Evolutionary conservation across 2,888 invertebrate species (phyloP).

Genomic region (Calameuta filiformis): DNA sequence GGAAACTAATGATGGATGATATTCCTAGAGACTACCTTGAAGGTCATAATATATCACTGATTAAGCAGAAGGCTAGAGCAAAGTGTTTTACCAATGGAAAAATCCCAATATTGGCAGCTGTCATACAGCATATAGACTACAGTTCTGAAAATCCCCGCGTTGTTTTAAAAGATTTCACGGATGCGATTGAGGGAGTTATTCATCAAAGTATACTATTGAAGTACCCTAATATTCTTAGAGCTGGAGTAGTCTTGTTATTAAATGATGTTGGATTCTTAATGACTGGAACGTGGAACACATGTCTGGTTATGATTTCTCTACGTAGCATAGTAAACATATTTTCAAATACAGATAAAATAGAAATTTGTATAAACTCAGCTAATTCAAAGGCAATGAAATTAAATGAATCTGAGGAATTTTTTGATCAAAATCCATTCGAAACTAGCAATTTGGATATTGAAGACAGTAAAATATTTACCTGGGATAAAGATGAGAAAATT

Average conservation of each 20-base stretch:
- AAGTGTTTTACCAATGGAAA: slow-evolving; percentile 44
- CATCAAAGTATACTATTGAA: slow-evolving; percentile 63
- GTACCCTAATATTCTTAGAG: slow-evolving; percentile 55
- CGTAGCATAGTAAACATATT: slow-evolving; percentile 57
- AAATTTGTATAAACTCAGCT: slow-evolving; percentile 3
- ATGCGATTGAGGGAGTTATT: slow-evolving; percentile 64
- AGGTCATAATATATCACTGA: slow-evolving; percentile 50
- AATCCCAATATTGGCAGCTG: slow-evolving; percentile 57
- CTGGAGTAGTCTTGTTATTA: slow-evolving; percentile 53
- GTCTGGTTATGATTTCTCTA: slow-evolving; percentile 52
- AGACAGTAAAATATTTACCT: not conserved
- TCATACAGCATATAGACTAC: slow-evolving; percentile 56
- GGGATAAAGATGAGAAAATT: not conserved
- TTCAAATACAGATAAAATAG: slow-evolving; percentile 40
- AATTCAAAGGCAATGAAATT: slow-evolving; percentile 3
- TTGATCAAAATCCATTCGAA: not conserved
- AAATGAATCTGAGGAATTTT: slow-evolving; percentile 1
- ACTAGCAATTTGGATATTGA: not conserved
- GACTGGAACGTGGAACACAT: slow-evolving; percentile 39
- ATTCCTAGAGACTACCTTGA: slow-evolving; percentile 48
- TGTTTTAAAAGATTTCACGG: slow-evolving; percentile 60
- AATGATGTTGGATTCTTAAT: slow-evolving; percentile 54
- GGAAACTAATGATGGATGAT: slow-evolving; percentile 56
- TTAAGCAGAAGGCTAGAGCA: slow-evolving; percentile 46
- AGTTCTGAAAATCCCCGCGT: slow-evolving; percentile 59